A percentile compares a stretch with the other conserved stretches of the same genome.
Conservation (phyloP, 2,888 invertebrate genomes). For the Habroteleia sp. region DNA sequence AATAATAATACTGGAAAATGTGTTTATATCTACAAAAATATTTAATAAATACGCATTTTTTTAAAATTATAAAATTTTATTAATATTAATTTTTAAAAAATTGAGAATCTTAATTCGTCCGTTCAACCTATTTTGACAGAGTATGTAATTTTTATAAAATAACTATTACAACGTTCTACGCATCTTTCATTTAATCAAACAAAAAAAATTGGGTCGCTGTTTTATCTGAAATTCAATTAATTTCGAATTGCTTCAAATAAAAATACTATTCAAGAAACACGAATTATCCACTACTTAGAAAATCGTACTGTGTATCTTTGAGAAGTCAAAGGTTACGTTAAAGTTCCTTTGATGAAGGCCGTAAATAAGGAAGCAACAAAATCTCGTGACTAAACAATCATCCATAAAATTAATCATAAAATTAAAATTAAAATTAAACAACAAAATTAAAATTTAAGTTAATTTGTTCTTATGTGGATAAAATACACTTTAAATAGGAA, state of each 20-base stretch:
- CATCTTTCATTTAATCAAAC: slow-evolving; percentile 14
- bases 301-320: slow-evolving; percentile 16
- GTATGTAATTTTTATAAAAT: too few species aligned
- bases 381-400: slow-evolving; percentile 15
- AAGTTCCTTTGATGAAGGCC: slow-evolving; percentile 33
- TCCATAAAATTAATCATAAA: not conserved
- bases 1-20: too few species aligned
- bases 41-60: too few species aligned
- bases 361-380: slow-evolving; percentile 25
- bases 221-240: slow-evolving; percentile 40
- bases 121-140: too few species aligned
- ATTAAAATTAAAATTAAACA: slow-evolving; percentile 2
- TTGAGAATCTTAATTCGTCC: too few species aligned
- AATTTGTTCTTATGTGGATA: too few species aligned
- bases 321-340: slow-evolving; percentile 37
- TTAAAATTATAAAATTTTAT: too few species aligned
- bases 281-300: slow-evolving; percentile 18
- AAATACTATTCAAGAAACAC: slow-evolving; percentile 35
- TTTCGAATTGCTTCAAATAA: slow-evolving; percentile 15
- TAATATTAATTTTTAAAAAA: too few species aligned
- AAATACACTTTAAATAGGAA: too few species aligned
- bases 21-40: too few species aligned
- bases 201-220: slow-evolving; percentile 31
- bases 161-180: too few species aligned
- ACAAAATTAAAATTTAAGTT: too few species aligned